A percentile compares a stretch with the other conserved stretches of the same genome.
phyloP scores from a whole-genome alignment of 2,113 vertebrate species.

The Microtus montanus region DNA sequence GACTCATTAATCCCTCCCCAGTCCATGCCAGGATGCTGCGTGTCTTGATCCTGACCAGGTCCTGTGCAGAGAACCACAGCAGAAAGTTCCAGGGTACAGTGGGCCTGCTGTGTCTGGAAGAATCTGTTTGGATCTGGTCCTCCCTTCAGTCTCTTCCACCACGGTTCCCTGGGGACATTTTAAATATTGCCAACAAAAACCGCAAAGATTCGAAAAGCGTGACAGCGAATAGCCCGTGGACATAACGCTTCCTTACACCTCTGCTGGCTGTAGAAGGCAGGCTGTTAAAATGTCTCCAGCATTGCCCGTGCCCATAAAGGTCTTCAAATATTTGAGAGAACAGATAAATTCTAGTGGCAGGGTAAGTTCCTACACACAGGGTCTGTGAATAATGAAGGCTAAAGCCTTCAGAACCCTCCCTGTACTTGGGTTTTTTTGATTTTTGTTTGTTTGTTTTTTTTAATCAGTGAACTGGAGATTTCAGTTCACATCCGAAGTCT shows the following conservation, averaged over 20 bases:
- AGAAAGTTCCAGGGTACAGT: neutral
- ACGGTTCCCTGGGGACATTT: neutral
- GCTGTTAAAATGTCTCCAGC: neutral
- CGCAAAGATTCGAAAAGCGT: neutral
- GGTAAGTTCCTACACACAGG: neutral
- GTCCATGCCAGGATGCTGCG: neutral
- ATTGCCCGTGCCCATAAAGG: neutral
- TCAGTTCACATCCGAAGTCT: neutral
- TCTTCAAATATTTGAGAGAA: too few species aligned
- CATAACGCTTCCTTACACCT: neutral
- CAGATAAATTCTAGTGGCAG: neutral
- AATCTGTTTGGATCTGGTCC: neutral
- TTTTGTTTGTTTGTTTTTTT: neutral
- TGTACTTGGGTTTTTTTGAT: neutral
- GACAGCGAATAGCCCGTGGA: neutral
- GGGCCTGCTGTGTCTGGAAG: neutral
- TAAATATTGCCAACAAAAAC: neutral
- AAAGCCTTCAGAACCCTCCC: neutral
- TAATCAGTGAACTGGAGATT: neutral
- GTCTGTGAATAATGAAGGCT: neutral
- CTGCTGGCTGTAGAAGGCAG: neutral
- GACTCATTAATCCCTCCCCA: neutral
- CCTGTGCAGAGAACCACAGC: too few species aligned
- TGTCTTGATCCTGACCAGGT: neutral
- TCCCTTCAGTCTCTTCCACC: neutral